Evolutionary conservation across 2,888 invertebrate genomes (phyloP), one percentile per base, ranked within the genome.

Genomic region (Conchocele bisecta): DNA sequence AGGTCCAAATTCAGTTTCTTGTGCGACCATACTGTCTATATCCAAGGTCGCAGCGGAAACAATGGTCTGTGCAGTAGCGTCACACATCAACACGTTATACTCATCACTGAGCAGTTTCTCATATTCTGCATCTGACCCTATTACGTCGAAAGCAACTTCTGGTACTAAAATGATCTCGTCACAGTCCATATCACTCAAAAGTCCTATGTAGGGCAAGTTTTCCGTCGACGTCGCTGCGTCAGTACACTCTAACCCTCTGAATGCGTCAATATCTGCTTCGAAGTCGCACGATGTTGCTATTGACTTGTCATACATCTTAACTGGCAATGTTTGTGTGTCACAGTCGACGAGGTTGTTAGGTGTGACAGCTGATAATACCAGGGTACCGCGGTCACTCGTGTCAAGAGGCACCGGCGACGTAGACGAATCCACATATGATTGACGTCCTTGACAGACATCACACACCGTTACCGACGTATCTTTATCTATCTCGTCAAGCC

Each of bases 151-250:
- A 5, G 77, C 73, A 26, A 68, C 53, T 63, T 83, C 81, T 0
- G 88, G 88, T 13, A 88, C 81, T 2, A 87, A 79, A 42, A 86
- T 85, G 17, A 88, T 59, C 53, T 88, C 88, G 70, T 88, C 86
- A 31, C 86, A 87, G 63, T 88, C 86, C 56, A 87, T 79, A 44
- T 88, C 86, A 71, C 86, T 86, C 59, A 88, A 67, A 17, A 88
- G 79, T n/a, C 88, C 88, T 44, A 88, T 87, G 61, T 86, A 86
- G 2, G 86, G 85, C 13, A 87, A 68, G 22, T 86, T 86, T 76
- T 88, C 88, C 6, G 88, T 88, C 29, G 86, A 86, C 7, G 88
- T 88, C 11, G 87, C 81, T 50, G 81, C 84, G 53, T 88, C 88
- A 42, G 57, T 72, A 51, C 33, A 79, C 22, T 75, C 74, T 24